Conservation (phyloP, 2,797 vertebrate genomes). For the Spinibarbus caldwelli region DNA sequence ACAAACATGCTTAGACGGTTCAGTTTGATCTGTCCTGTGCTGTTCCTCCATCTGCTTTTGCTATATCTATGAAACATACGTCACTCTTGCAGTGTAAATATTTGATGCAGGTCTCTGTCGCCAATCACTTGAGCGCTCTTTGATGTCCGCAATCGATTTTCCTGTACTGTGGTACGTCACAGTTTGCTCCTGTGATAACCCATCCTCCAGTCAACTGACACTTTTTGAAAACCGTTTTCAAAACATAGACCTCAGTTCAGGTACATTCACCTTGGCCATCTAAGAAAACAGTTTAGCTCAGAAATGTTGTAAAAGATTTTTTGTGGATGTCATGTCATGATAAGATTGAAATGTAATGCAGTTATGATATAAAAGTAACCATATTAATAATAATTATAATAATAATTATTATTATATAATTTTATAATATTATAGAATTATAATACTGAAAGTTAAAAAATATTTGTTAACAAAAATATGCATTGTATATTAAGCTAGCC, state of each 20-base stretch:
- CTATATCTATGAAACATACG: constrained; percentile 64
- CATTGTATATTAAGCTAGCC: too few species aligned
- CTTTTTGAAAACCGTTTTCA: constrained; percentile 24
- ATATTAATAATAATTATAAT: neutral
- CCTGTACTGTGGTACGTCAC: constrained; percentile 46
- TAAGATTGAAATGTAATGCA: neutral
- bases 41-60: constrained; percentile 55
- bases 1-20: constrained; percentile 48
- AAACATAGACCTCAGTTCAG: constrained; percentile 17
- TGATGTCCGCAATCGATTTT: constrained; percentile 51
- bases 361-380: neutral
- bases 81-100: constrained; percentile 75
- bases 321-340: neutral
- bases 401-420: too few species aligned
- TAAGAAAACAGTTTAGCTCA: neutral
- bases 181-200: constrained; percentile 41
- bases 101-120: constrained; percentile 63
- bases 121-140: constrained; percentile 46
- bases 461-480: neutral
- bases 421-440: neutral
- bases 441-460: neutral
- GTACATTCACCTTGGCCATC: neutral
- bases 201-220: constrained; percentile 39
- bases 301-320: neutral
- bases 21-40: constrained; percentile 40